Base-by-base conservation (phyloP, 2,888 invertebrate species). In the Urechis unicinctus region DNA sequence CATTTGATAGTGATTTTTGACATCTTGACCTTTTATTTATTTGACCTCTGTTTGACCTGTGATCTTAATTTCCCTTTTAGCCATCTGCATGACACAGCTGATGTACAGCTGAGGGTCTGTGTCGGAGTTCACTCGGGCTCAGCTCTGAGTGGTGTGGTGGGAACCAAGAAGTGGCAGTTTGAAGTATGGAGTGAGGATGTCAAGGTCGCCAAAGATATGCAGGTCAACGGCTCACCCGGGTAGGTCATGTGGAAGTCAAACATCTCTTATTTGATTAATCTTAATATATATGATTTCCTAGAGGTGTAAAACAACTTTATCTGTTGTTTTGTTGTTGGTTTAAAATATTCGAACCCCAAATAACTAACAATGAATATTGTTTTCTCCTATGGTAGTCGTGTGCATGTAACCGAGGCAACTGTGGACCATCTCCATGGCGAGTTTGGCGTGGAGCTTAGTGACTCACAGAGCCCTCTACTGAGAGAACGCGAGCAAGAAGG, bases 101-200 rank as follows among this genome's bases (percentile, higher is more conserved):
- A 91, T 74, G 90, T 92, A n/a, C 87, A 89, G 70, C 81, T 93
- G 61, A 91, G 91, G 79, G 91, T 92, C 91, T 83, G 92, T 60
- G 92, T 93, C 54, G 93, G 92, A 59, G 89, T 93, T 60, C 92
- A 93, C 79, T 90, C 91, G 0, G 92, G 92, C 0, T 83, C 91
- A 1, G 92, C 92, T 52, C 80, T 92, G 48, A 91, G 92, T 74
- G 92, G 92, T 17, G 92, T 93, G 43, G 81, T 93, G 57, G 92
- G 93, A 0, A 82, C 91, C 52, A 83, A 89, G 62, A 91, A 92
- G 79, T 93, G 92, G 92, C 91, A 92, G 79, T 82, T 91, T 78
- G 93, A 93, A 75, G 92, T 93, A 6, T 92, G 91, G 90, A 89
- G 90, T 61, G 91, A 91, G 78, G 92, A 93, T 79, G 92, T 93